Evolutionary conservation across 2,113 vertebrate species (phyloP).

Genomic region (Crypturellus undulatus): DNA sequence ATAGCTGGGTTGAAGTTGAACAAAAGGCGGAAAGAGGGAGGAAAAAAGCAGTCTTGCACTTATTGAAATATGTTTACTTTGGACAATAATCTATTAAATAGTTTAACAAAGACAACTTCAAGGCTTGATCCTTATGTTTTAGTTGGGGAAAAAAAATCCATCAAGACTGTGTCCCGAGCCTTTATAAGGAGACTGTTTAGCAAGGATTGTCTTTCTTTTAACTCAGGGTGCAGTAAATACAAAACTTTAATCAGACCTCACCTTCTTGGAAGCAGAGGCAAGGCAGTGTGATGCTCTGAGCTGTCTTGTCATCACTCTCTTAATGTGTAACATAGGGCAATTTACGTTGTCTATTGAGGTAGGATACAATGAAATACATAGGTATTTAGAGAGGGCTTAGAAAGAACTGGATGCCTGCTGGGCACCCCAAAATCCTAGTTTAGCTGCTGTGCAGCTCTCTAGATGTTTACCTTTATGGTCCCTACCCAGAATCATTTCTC

Average conservation of each 20-base stretch:
- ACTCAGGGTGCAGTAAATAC: neutral
- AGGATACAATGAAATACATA: neutral
- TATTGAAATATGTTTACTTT: slow-evolving; percentile 73
- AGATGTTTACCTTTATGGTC: neutral
- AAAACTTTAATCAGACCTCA: neutral
- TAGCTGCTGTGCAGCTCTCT: neutral
- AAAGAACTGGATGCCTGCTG: neutral
- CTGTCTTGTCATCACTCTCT: neutral
- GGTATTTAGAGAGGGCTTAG: neutral
- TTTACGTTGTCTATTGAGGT: neutral
- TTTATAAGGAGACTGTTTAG: neutral
- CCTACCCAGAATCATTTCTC: neutral
- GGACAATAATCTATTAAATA: slow-evolving; percentile 66
- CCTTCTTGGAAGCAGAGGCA: neutral
- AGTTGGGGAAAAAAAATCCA: neutral
- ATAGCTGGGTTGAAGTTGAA: slow-evolving; percentile 69
- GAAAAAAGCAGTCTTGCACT: slow-evolving; percentile 33
- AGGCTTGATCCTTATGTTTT: too few species aligned
- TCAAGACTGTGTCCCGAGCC: neutral
- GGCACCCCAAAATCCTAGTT: neutral
- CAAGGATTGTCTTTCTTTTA: neutral
- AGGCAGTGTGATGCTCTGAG: neutral
- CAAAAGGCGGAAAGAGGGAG: slow-evolving; percentile 46
- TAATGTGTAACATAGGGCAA: neutral
- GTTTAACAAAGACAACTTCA: slow-evolving; percentile 29